Evolutionary conservation across 2,888 invertebrate genomes (phyloP).

Genomic region (Micropterix aruncella): DNA sequence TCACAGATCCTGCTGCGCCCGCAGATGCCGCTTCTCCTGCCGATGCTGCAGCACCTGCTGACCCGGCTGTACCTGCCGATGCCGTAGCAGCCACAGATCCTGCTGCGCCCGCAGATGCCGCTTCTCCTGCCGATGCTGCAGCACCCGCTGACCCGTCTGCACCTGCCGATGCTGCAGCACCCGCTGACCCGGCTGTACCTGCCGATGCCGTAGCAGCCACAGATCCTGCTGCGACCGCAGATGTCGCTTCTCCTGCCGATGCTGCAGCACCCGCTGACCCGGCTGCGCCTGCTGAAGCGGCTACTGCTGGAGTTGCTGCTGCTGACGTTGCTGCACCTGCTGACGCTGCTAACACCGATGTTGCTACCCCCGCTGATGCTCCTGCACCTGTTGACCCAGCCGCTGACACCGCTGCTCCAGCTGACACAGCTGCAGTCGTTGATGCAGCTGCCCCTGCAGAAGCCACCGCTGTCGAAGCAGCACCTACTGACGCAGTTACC

Average conservation of each 20-base stretch:
- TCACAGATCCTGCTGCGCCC: too few relatives aligned
- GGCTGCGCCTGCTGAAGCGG: not conserved
- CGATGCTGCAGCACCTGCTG: not conserved
- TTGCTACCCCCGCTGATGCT: too few relatives aligned
- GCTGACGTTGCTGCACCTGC: too few relatives aligned
- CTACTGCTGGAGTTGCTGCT: conserved; percentile 1
- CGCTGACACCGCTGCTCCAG: not conserved
- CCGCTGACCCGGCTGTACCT: not conserved
- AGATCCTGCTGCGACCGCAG: too few relatives aligned
- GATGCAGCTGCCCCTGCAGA: conserved; percentile 2
- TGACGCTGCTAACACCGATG: too few relatives aligned
- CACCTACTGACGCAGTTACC: too few relatives aligned
- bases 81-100: not conserved
- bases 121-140: not conserved
- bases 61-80: not conserved
- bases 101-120: not conserved
- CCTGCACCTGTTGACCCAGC: conserved; percentile 2
- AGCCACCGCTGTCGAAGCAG: too few relatives aligned
- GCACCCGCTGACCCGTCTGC: too few relatives aligned
- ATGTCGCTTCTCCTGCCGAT: conserved; percentile 2
- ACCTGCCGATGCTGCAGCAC: not conserved
- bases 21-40: not conserved
- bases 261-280: not conserved
- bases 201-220: too few relatives aligned
- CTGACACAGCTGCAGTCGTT: not conserved